Percentiles rank a stretch among this genome's conserved stretches.
Evolutionary conservation across 2,113 vertebrate species (phyloP).

Genomic region (Thomomys bottae): DNA sequence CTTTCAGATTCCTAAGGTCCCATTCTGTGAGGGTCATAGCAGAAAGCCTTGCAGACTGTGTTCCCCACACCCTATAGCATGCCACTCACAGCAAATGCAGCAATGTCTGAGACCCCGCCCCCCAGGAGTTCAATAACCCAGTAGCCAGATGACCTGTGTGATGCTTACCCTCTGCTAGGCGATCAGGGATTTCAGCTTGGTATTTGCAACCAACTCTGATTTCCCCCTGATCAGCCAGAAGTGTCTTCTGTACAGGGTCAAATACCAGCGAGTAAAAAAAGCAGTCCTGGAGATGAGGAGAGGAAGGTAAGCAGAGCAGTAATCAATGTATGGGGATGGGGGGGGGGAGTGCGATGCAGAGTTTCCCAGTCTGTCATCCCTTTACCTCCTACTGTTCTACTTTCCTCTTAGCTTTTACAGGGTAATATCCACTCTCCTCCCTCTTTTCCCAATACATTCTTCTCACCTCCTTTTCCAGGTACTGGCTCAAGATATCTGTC

Average conservation of each 20-base stretch:
- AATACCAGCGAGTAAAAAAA: conserved; percentile 98
- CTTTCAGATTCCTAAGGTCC: neutral
- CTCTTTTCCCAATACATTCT: conserved; percentile 76
- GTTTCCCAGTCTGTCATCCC: neutral
- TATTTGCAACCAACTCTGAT: conserved; percentile 96
- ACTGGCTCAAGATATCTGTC: conserved; percentile 92
- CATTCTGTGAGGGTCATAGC: neutral
- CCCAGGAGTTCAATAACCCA: neutral
- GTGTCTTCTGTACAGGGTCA: conserved; percentile 95
- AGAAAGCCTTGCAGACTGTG: neutral
- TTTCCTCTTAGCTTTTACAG: neutral
- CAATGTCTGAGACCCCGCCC: too few species aligned
- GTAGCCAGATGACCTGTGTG: neutral
- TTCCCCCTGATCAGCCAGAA: conserved; percentile 95
- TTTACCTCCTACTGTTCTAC: neutral
- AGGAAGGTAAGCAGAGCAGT: neutral
- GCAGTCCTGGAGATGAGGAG: conserved; percentile 87
- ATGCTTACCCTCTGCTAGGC: conserved; percentile 89
- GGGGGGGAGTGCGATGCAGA: fast-evolving
- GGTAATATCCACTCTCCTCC: neutral
- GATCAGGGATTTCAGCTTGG: conserved; percentile 96
- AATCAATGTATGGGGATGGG: fast-evolving
- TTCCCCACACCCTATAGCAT: neutral
- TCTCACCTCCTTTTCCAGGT: conserved; percentile 93
- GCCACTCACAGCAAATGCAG: neutral